Evolutionary conservation across 2,113 vertebrate genomes (phyloP).

Genomic region (Galbula dea): DNA sequence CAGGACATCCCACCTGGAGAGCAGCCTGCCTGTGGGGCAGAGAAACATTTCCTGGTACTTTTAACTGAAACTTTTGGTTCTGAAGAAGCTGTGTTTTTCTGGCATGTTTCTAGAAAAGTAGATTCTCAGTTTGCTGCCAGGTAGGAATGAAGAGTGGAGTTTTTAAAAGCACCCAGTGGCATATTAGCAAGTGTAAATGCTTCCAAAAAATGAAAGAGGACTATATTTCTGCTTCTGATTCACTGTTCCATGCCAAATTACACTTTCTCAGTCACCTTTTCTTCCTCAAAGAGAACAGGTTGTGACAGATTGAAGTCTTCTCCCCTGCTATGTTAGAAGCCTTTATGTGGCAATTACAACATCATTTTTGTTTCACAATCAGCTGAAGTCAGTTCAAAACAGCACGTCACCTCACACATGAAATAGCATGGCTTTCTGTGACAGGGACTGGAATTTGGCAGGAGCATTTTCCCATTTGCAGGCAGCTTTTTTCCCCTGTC

Average conservation of each 20-base stretch:
- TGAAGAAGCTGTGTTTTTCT: conserved; percentile 13
- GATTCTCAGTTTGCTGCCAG: conserved; percentile 28
- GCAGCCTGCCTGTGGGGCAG: neutral
- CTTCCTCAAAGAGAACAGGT: conserved; percentile 56
- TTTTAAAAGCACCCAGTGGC: conserved; percentile 45
- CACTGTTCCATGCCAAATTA: conserved; percentile 32
- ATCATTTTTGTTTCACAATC: conserved; percentile 64
- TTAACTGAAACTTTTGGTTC: neutral
- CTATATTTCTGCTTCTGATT: conserved; percentile 39
- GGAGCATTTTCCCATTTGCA: conserved; percentile 34
- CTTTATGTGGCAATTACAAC: conserved; percentile 66
- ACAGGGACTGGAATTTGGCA: conserved; percentile 48
- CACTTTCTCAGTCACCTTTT: conserved; percentile 62
- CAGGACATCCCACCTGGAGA: neutral
- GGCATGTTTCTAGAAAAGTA: neutral
- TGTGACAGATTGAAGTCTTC: conserved; percentile 58
- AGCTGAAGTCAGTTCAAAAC: conserved; percentile 63
- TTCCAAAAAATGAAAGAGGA: conserved; percentile 50
- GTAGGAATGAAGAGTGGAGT: conserved; percentile 9
- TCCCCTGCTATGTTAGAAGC: conserved; percentile 50
- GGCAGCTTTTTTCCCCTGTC: conserved; percentile 48
- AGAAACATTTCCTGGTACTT: neutral
- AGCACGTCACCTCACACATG: conserved; percentile 51
- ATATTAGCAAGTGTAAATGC: conserved; percentile 44
- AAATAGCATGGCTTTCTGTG: conserved; percentile 42